Conservation (phyloP, 2,113 vertebrate species). For the Piliocolobus tephrosceles region DNA sequence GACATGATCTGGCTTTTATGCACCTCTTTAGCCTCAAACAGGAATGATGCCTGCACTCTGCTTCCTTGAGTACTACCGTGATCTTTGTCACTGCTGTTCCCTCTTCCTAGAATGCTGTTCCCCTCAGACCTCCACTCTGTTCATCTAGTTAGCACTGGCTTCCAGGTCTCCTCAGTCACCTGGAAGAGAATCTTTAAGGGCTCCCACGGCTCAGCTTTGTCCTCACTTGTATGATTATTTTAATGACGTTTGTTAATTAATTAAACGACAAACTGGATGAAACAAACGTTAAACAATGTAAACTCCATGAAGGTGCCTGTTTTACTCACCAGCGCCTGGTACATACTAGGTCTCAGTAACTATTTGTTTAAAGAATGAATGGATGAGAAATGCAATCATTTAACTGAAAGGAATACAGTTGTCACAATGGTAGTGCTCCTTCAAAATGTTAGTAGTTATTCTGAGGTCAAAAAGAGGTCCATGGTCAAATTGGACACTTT, state of each 20-base stretch:
- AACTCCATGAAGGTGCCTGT: background rate
- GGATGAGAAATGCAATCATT: background rate
- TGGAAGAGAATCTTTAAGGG: background rate
- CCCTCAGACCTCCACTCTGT: background rate
- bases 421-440: background rate
- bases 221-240: background rate
- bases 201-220: background rate
- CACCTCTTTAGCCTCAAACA: background rate
- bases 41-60: background rate
- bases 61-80: background rate
- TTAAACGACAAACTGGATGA: background rate
- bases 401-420: background rate
- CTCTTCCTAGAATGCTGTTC: background rate
- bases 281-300: background rate
- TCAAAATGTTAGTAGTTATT: background rate
- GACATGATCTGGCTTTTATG: background rate
- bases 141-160: background rate
- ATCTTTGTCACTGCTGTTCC: background rate
- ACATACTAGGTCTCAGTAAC: background rate
- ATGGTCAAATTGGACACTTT: background rate
- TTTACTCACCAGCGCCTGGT: background rate
- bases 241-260: background rate
- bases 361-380: background rate
- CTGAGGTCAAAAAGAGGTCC: background rate
- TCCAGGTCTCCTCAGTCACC: background rate